Conservation (phyloP, 2,888 invertebrate genomes). For the Patella pellucida region DNA sequence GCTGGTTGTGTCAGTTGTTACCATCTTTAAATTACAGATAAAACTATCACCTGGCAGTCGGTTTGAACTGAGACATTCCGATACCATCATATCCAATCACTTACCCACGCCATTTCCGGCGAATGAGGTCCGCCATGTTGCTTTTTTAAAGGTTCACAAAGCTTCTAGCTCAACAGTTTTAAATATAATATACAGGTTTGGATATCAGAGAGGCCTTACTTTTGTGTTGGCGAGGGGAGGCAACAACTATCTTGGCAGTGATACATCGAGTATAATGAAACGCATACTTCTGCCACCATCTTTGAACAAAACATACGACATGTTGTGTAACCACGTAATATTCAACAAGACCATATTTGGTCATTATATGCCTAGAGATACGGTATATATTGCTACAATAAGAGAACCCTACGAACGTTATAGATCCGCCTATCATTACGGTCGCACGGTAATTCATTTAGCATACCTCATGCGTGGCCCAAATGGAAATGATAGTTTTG, state of each 20-base stretch:
- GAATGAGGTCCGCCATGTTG: background rate
- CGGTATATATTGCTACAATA: background rate
- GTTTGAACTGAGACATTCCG: too few relatives aligned
- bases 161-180: background rate
- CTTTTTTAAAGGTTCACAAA: background rate
- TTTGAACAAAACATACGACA: background rate
- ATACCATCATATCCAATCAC: too few relatives aligned
- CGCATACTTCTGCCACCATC: background rate
- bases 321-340: slow-evolving; percentile 9
- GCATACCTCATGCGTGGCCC: background rate
- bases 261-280: background rate
- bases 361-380: background rate
- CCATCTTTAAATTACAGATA: too few relatives aligned
- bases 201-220: background rate
- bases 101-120: background rate
- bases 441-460: background rate
- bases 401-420: background rate
- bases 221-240: background rate
- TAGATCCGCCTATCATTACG: background rate
- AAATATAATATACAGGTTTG: background rate
- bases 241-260: slow-evolving; percentile 7
- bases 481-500: slow-evolving; percentile 13
- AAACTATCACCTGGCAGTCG: too few relatives aligned
- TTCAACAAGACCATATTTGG: background rate
- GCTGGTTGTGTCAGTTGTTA: too few relatives aligned